These are phyloP conservation scores for Saccostrea glomerata DNA, from an alignment of 1,140 invertebrate species.

Conservation along the genomic window DNA sequence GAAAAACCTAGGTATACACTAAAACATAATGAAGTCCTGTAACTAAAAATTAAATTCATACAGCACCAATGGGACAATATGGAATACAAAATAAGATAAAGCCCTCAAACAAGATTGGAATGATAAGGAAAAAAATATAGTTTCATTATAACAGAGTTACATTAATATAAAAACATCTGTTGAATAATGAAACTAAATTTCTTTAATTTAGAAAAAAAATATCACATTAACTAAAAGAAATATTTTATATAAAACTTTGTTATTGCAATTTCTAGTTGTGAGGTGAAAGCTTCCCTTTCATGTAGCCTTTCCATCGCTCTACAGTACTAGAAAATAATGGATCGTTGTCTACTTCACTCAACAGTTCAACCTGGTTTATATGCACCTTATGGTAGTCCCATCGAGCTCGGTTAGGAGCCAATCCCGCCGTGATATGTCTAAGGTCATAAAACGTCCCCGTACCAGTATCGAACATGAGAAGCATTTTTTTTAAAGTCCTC, in stretches of 20 bases:
- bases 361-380: slow-evolving; percentile 95
- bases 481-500: slow-evolving; percentile 91
- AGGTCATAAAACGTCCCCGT: slow-evolving; percentile 98
- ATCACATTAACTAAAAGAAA: slow-evolving; percentile 2
- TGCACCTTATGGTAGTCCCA: slow-evolving; percentile 99
- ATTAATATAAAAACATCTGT: background rate
- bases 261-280: slow-evolving; percentile 71
- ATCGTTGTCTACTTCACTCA: slow-evolving; percentile 90
- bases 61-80: background rate
- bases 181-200: background rate
- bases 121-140: background rate
- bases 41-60: background rate
- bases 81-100: background rate
- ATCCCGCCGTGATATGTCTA: slow-evolving; percentile 90
- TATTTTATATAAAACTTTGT: background rate
- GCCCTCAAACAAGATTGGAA: background rate
- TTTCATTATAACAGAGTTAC: background rate
- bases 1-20: background rate
- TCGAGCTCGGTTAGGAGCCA: slow-evolving; percentile 90
- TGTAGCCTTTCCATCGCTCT: slow-evolving; percentile 96
- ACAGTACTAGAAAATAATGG: slow-evolving; percentile 91
- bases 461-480: slow-evolving; percentile 96
- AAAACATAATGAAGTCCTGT: background rate
- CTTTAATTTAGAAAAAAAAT: background rate
- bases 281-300: slow-evolving; percentile 85